A percentile compares a stretch with the other conserved stretches of the same genome.
Conservation (phyloP, 2,113 vertebrate genomes). For the Perca flavescens region DNA sequence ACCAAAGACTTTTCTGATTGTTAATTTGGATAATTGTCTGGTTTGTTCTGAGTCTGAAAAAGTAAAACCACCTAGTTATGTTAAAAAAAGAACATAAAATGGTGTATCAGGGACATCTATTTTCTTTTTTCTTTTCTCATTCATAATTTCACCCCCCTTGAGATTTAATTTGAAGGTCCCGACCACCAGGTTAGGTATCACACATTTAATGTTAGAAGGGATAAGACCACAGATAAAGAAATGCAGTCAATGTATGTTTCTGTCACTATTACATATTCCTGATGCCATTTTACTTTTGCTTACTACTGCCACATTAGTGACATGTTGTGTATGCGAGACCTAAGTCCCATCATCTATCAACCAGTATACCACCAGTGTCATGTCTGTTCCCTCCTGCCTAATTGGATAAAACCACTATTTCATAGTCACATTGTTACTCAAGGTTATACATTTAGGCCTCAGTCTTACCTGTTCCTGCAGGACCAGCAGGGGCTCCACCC, state of each 20-base stretch:
- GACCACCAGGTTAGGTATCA: neutral
- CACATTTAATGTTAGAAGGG: neutral
- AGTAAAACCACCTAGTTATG: neutral
- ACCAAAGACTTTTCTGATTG: neutral
- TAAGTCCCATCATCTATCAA: neutral
- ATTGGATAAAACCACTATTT: neutral
- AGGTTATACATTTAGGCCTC: conserved; percentile 7
- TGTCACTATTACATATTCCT: neutral
- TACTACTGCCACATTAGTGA: neutral
- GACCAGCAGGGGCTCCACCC: conserved; percentile 96
- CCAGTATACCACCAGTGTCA: neutral
- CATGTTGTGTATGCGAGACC: neutral
- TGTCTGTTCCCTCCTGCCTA: neutral
- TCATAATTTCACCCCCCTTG: neutral
- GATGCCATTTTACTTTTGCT: neutral
- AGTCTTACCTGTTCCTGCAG: conserved; percentile 94
- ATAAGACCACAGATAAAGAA: neutral
- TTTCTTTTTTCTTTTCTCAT: neutral
- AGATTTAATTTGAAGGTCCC: neutral
- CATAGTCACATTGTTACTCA: neutral
- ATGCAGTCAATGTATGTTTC: neutral
- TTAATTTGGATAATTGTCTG: neutral
- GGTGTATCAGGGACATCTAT: neutral
- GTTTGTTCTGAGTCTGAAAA: neutral
- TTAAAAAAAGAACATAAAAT: too few relatives aligned